phyloP scores from a whole-genome alignment of 53 echinoderm and acorn worm species.

The Astropecten irregularis region DNA sequence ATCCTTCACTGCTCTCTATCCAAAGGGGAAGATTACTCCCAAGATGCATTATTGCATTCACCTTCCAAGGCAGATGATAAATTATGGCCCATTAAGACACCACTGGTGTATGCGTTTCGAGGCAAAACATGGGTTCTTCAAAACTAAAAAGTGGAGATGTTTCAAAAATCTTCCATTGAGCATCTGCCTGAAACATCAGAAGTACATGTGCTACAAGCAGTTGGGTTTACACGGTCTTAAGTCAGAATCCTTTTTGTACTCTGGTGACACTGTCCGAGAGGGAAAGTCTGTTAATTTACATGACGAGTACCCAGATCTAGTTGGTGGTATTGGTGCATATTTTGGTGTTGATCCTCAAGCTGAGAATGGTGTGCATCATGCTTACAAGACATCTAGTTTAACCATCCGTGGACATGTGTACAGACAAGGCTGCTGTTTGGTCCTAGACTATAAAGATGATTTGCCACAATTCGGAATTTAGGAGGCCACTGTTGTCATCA shows the following conservation, averaged over 20 bases:
- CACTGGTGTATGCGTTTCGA: slow-evolving; percentile 72
- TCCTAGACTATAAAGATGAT: slow-evolving; percentile 42
- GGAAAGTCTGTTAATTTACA: slow-evolving; percentile 27
- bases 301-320: slow-evolving; percentile 37
- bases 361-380: not conserved
- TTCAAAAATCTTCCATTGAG: slow-evolving; percentile 74
- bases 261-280: slow-evolving; percentile 56
- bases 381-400: slow-evolving; percentile 30
- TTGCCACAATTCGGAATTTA: slow-evolving; percentile 57
- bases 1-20: slow-evolving; percentile 46
- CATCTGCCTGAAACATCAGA: slow-evolving; percentile 58
- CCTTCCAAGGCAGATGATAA: slow-evolving; percentile 57
- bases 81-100: slow-evolving; percentile 50
- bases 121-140: slow-evolving; percentile 60
- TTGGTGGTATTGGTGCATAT: slow-evolving; percentile 20
- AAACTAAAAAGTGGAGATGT: slow-evolving; percentile 57
- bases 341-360: not conserved
- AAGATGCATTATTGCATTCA: slow-evolving; percentile 78
- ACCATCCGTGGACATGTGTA: slow-evolving; percentile 51
- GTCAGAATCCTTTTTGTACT: slow-evolving; percentile 42
- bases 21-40: slow-evolving; percentile 56
- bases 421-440: slow-evolving; percentile 45
- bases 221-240: slow-evolving; percentile 5
- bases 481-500: slow-evolving; percentile 21
- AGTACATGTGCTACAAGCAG: slow-evolving; percentile 71